Evolutionary conservation across 2,888 invertebrate genomes (phyloP), one percentile per base, ranked within the genome.

Genomic region (Ypsolopha scabrella): DNA sequence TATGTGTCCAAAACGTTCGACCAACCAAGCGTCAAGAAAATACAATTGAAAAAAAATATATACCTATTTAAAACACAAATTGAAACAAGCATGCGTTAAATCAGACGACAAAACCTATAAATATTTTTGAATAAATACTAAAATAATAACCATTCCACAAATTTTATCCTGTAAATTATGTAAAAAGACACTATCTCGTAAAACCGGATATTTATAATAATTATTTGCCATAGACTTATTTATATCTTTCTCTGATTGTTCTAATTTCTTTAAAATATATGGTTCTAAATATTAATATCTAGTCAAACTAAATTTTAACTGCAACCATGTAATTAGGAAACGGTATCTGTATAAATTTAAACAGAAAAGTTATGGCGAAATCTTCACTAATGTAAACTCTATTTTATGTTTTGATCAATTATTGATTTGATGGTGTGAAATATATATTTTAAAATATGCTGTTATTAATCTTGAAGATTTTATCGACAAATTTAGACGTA

Each of bases 381-480:
- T 48, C 11, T 11, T 37, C 4, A 37, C 11, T 7, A 13, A 39
- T 37, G 11, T 48, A 37, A 39, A 39, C 24, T 24, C 33, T 13
- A 43, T 41, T 10, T 35, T 48, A 41, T 11, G n/a, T 49, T 50
- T 43, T 13, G 13, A 43, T 43, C n/a, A 24, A 24, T 4, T 2
- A 24, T 3, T 24, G 24, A 24, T 24, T 24, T 24, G 24, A 24
- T 24, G 24, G 4, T 4, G 24, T 61, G 57, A 52, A 60, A 61
- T 67, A 59, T 24, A 63, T 67, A 66, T 65, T 58, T 62, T 60
- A 60, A 60, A 63, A 60, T 61, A 60, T 69, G 65, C 61, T 78
- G 80, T 83, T 82, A 75, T 73, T 60, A 70, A 69, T 63, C 72
- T 62, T 59, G 75, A 78, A 81, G 79, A 83, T 83, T 85, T 83